Evolutionary conservation across 2,113 vertebrate species (phyloP).

Genomic region (Corapipo altera): DNA sequence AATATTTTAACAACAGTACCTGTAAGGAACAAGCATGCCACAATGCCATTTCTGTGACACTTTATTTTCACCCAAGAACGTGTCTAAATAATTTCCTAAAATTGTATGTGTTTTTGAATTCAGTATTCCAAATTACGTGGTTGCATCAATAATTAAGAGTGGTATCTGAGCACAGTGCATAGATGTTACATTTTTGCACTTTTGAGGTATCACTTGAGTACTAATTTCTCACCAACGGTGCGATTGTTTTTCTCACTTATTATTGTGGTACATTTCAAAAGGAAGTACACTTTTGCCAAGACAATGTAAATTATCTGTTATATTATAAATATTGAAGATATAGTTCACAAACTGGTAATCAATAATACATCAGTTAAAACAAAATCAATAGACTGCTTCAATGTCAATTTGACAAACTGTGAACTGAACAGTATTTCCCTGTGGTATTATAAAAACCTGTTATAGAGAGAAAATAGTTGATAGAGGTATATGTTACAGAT

Average conservation of each 20-base stretch:
- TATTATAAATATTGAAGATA: background rate
- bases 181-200: background rate
- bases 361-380: background rate
- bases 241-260: background rate
- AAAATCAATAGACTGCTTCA: background rate
- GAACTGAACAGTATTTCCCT: background rate
- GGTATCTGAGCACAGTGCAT: accelerated
- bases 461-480: background rate
- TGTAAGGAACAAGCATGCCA: background rate
- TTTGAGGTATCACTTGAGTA: background rate
- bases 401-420: background rate
- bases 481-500: background rate
- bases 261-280: background rate
- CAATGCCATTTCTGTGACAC: background rate
- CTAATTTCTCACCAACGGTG: background rate
- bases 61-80: background rate
- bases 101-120: background rate
- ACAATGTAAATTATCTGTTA: background rate
- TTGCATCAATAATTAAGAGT: background rate
- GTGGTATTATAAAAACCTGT: too few species aligned
- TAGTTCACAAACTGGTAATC: background rate
- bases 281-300: background rate
- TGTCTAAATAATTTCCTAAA: background rate
- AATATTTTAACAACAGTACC: background rate
- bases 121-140: background rate